Conservation (phyloP, 37 sponge, comb jelly and placozoan species). For the Oscarella lobularis region DNA sequence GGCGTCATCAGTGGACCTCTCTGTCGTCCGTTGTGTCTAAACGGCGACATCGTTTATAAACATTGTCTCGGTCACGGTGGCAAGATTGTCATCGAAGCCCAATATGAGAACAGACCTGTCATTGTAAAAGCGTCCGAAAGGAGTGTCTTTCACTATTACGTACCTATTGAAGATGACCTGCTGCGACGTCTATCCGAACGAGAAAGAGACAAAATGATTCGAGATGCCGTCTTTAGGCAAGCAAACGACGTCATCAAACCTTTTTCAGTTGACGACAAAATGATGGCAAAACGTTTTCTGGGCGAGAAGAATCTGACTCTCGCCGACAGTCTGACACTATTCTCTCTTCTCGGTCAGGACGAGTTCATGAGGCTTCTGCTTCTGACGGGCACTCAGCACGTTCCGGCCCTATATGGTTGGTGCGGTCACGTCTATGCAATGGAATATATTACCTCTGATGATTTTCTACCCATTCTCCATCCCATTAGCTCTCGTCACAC, state of each 20-base stretch:
- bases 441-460: neutral
- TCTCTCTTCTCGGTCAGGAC: neutral
- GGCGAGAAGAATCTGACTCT: neutral
- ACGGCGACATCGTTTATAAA: neutral
- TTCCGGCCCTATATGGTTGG: neutral
- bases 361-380: neutral
- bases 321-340: neutral
- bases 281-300: neutral
- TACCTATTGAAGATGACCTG: neutral
- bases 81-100: neutral
- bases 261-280: neutral
- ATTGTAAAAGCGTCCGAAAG: neutral
- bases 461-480: too few species aligned
- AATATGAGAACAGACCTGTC: neutral
- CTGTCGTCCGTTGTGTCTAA: neutral
- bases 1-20: neutral
- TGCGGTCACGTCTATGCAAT: neutral
- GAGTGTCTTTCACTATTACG: neutral
- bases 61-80: neutral
- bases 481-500: neutral
- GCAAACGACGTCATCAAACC: neutral
- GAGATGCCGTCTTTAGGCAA: neutral
- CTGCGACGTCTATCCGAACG: neutral
- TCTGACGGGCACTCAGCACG: neutral
- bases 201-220: neutral